Conservation (phyloP, 2,797 vertebrate genomes). For the Malacoraja senta region DNA sequence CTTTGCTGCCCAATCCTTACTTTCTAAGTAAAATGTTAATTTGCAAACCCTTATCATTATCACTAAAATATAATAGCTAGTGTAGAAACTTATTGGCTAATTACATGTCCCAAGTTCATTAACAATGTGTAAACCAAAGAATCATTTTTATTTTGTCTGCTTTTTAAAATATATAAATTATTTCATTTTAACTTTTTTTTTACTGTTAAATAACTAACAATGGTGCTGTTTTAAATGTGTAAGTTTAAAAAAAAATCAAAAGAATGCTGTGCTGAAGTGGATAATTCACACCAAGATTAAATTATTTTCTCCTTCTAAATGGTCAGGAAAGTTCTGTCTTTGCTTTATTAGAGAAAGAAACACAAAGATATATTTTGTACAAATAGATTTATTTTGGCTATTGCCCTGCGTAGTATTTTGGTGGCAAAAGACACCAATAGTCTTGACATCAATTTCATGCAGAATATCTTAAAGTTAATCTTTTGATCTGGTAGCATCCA, state of each 20-base stretch:
- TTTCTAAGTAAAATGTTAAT: background rate
- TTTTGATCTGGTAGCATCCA: slow-evolving; percentile 7
- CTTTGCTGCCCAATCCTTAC: background rate
- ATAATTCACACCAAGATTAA: background rate
- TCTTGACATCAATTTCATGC: slow-evolving; percentile 22
- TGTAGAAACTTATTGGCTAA: background rate
- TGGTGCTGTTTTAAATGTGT: background rate
- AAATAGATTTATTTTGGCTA: slow-evolving; percentile 7
- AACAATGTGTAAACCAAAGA: background rate
- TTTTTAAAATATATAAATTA: background rate
- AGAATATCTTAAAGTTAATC: slow-evolving; percentile 21
- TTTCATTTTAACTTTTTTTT: background rate
- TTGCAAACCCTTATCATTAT: background rate
- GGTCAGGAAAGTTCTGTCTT: background rate
- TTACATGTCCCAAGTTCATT: background rate
- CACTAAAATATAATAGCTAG: background rate
- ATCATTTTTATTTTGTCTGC: background rate
- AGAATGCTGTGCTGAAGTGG: background rate
- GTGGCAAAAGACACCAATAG: background rate
- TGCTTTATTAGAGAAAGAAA: background rate
- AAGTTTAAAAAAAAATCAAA: slow-evolving; percentile 13
- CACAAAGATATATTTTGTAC: background rate
- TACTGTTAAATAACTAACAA: background rate
- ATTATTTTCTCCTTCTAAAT: background rate
- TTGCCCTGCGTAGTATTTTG: too few species aligned